These are phyloP conservation scores for Scomber scombrus DNA, from an alignment of 2,113 vertebrate species.

Conservation along the genomic window DNA sequence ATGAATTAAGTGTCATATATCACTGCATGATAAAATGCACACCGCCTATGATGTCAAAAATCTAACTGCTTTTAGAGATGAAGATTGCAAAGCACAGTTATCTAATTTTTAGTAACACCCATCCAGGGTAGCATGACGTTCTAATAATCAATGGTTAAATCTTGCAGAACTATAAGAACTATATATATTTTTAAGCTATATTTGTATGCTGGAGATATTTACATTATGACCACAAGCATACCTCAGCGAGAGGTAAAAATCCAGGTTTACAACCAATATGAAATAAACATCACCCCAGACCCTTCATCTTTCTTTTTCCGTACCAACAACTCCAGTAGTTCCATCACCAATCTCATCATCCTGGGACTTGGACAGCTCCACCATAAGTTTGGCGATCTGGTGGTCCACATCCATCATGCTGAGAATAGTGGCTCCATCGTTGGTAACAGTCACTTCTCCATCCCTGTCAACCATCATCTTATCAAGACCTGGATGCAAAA, in stretches of 20 bases:
- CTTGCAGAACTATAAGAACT: too few species aligned
- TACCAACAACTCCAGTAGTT: slow-evolving; percentile 98
- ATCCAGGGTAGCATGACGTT: not conserved
- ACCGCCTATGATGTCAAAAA: not conserved
- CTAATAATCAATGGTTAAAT: not conserved
- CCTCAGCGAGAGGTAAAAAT: not conserved
- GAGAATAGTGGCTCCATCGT: slow-evolving; percentile 98
- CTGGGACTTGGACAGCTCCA: slow-evolving; percentile 97
- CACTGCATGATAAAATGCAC: not conserved
- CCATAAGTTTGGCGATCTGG: slow-evolving; percentile 98
- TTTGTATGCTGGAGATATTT: not conserved
- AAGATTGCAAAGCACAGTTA: too few species aligned
- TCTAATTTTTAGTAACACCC: not conserved
- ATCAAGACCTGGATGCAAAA: slow-evolving; percentile 89
- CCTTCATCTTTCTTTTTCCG: slow-evolving; percentile 32
- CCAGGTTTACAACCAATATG: not conserved
- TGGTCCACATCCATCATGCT: slow-evolving; percentile 99
- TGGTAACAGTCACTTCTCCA: slow-evolving; percentile 98
- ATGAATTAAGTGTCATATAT: too few species aligned
- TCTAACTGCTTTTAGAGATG: not conserved
- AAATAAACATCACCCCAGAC: not conserved
- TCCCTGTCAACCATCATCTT: slow-evolving; percentile 99
- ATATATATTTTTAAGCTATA: too few species aligned
- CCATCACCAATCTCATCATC: slow-evolving; percentile 99
- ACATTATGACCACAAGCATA: not conserved